Evolutionary conservation across 2,888 invertebrate species (phyloP).

Genomic region (Bruchidius siliquastri): DNA sequence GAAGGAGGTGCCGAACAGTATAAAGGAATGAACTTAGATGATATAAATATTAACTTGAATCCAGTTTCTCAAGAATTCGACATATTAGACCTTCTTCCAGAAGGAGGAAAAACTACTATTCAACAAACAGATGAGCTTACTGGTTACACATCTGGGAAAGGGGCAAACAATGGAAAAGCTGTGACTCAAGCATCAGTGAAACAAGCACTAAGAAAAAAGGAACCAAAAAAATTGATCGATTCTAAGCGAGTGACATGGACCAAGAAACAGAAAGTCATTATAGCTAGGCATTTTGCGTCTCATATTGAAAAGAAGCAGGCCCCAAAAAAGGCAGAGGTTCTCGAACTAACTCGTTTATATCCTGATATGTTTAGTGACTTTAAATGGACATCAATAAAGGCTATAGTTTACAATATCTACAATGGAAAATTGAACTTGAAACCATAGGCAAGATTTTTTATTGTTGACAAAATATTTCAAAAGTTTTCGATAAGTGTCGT

Average conservation of each 20-base stretch:
- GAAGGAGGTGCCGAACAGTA: conserved; percentile 14
- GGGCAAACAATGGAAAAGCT: too few relatives aligned
- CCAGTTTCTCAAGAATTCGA: conserved; percentile 93
- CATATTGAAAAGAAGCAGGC: conserved; percentile 7
- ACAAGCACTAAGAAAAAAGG: too few relatives aligned
- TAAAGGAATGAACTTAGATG: conserved; percentile 16
- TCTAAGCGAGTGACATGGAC: too few relatives aligned
- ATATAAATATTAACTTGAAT: conserved; percentile 14
- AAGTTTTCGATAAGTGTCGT: too few relatives aligned
- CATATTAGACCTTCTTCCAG: conserved; percentile 69
- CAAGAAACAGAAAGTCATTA: too few relatives aligned
- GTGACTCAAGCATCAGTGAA: too few relatives aligned
- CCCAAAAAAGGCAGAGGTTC: conserved; percentile 6
- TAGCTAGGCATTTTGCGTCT: too few relatives aligned
- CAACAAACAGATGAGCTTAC: not conserved
- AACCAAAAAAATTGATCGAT: conserved; percentile 20
- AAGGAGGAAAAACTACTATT: not conserved
- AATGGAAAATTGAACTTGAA: too few relatives aligned
- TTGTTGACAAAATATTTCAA: too few relatives aligned
- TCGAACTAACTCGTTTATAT: conserved; percentile 2
- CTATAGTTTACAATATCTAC: conserved; percentile 11
- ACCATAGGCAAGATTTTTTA: too few relatives aligned
- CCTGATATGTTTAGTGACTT: conserved; percentile 2
- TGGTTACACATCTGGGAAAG: too few relatives aligned
- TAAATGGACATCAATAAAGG: conserved; percentile 11